Conservation (phyloP, 2,113 vertebrate genomes). For the Eleginops maclovinus region DNA sequence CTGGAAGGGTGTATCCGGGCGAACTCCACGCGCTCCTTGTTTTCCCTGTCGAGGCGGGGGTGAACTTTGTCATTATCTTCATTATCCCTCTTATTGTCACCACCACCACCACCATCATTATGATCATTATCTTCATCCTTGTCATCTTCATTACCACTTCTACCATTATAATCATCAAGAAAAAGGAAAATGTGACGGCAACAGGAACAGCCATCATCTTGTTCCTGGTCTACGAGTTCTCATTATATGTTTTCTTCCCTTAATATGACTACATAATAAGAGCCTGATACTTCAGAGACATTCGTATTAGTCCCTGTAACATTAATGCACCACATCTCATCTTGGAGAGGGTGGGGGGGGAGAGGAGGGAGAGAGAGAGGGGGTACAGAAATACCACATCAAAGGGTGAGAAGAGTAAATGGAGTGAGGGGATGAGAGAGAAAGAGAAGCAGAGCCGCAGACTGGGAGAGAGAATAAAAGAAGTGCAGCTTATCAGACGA, state of each 20-base stretch:
- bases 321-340: conserved; percentile 79
- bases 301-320: conserved; percentile 75
- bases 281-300: conserved; percentile 79
- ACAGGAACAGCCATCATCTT: conserved; percentile 69
- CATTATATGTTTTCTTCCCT: conserved; percentile 78
- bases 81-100: conserved; percentile 70
- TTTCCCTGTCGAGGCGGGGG: conserved; percentile 86
- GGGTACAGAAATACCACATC: conserved; percentile 73
- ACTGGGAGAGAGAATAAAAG: conserved; percentile 73
- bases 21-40: conserved; percentile 95
- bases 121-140: conserved; percentile 73
- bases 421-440: conserved; percentile 69
- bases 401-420: conserved; percentile 80
- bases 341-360: conserved; percentile 52
- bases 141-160: conserved; percentile 76
- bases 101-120: conserved; percentile 66
- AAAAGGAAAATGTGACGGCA: conserved; percentile 71
- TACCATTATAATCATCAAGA: conserved; percentile 75
- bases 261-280: conserved; percentile 82
- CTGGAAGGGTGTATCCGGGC: conserved; percentile 91
- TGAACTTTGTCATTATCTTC: conserved; percentile 71
- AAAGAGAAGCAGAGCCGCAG: conserved; percentile 57
- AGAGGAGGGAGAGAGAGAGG: conserved; percentile 44
- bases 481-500: conserved; percentile 66
- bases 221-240: conserved; percentile 67